Percentiles rank a stretch among this genome's conserved stretches.
Evolutionary conservation across 2,113 vertebrate species (phyloP).

Genomic region (Lepus americanus): DNA sequence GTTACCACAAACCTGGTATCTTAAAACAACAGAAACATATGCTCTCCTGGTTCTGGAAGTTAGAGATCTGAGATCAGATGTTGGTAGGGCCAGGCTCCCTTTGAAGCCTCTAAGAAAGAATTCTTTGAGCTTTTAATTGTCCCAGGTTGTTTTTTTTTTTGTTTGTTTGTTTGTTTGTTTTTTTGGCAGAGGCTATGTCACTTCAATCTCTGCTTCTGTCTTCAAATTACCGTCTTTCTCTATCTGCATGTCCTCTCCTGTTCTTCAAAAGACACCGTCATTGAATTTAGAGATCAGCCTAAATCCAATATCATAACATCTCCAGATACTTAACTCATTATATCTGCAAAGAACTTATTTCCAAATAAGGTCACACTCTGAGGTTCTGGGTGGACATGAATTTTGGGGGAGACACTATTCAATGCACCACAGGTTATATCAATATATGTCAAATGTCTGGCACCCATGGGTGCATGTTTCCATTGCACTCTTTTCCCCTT

Average conservation of each 20-base stretch:
- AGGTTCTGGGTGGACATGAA: not conserved
- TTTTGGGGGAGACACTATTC: not conserved
- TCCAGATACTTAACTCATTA: constrained; percentile 20
- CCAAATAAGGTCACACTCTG: not conserved
- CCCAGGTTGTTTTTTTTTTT: not conserved
- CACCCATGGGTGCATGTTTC: not conserved
- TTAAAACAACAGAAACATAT: not conserved
- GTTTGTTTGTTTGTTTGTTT: not conserved
- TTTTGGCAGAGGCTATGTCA: not conserved
- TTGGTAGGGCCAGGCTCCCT: not conserved
- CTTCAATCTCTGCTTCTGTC: not conserved
- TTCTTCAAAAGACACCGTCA: not conserved
- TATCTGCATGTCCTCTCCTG: not conserved
- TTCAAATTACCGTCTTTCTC: not conserved
- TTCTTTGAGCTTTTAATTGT: not conserved
- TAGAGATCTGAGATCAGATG: not conserved
- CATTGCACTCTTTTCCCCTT: not conserved
- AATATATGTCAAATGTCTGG: not conserved
- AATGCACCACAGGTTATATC: not conserved
- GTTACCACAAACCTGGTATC: not conserved
- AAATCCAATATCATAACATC: not conserved
- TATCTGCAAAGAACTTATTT: not conserved
- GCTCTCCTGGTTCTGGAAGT: not conserved
- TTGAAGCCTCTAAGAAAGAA: not conserved
- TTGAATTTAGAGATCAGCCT: not conserved